Evolutionary conservation across 2,888 invertebrate genomes (phyloP).

Genomic region (Cantharis nigra): DNA sequence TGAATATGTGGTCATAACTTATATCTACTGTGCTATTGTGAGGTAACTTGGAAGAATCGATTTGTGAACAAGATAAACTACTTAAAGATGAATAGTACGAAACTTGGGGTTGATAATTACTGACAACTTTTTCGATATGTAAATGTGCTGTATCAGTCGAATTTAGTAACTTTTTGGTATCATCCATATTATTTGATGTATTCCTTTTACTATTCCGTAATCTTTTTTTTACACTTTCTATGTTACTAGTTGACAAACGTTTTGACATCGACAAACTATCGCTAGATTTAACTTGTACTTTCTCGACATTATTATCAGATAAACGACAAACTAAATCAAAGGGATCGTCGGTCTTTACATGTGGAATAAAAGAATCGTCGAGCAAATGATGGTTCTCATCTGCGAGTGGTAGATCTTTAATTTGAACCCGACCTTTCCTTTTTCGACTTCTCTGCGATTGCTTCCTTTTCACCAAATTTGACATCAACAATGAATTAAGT

Average conservation of each 20-base stretch:
- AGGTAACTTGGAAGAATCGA: not conserved
- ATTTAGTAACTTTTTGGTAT: slow-evolving; percentile 20
- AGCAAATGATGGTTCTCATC: slow-evolving; percentile 26
- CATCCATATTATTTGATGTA: not conserved
- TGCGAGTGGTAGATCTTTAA: slow-evolving; percentile 32
- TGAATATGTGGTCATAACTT: not conserved
- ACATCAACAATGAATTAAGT: slow-evolving; percentile 35
- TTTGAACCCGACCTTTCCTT: slow-evolving; percentile 8
- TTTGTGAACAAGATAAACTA: not conserved
- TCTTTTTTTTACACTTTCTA: not conserved
- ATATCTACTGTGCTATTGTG: not conserved
- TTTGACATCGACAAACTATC: not conserved
- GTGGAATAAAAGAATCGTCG: slow-evolving; percentile 34
- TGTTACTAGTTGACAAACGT: not conserved
- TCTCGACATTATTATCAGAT: slow-evolving; percentile 18
- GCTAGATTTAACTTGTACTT: not conserved
- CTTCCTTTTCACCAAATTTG: slow-evolving; percentile 34
- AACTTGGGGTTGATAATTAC: not conserved
- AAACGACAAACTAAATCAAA: slow-evolving; percentile 40
- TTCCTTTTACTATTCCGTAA: not conserved
- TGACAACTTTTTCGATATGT: slow-evolving; percentile 27
- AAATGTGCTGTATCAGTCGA: slow-evolving; percentile 30
- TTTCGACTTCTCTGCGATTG: slow-evolving; percentile 18
- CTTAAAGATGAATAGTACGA: not conserved
- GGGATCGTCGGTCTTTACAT: slow-evolving; percentile 35